Evolutionary conservation across 2,113 vertebrate species (phyloP).

Genomic region (Cinclus mexicanus): DNA sequence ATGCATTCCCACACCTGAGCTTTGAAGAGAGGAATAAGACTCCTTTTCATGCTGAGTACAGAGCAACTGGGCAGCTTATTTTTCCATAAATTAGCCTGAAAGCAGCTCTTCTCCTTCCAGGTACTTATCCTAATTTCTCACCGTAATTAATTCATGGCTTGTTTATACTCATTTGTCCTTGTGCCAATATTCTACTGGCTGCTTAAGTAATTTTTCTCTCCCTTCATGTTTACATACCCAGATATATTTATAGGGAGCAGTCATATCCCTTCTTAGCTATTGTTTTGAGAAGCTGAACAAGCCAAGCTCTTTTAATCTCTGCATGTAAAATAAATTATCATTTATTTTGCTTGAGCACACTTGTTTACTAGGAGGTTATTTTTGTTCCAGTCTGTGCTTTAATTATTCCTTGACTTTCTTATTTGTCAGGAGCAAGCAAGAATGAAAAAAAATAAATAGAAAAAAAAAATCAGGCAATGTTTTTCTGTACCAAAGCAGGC

Average conservation of each 20-base stretch:
- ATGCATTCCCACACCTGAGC: background rate
- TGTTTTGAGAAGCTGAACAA: constrained; percentile 49
- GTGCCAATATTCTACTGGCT: constrained; percentile 31
- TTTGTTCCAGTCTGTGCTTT: background rate
- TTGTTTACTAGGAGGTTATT: constrained; percentile 14
- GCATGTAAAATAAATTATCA: constrained; percentile 48
- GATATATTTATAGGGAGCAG: constrained; percentile 17
- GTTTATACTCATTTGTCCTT: constrained; percentile 30
- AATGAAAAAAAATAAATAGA: background rate
- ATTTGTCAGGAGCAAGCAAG: background rate
- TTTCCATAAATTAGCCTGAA: background rate
- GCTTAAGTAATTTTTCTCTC: constrained; percentile 25
- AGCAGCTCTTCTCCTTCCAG: background rate
- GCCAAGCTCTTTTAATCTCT: constrained; percentile 44
- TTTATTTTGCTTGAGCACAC: constrained; percentile 45
- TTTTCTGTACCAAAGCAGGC: background rate
- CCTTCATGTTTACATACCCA: constrained; percentile 13
- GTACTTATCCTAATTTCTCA: constrained; percentile 28
- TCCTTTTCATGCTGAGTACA: background rate
- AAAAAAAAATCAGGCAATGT: background rate
- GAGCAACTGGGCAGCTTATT: background rate
- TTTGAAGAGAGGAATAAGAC: background rate
- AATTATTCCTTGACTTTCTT: constrained; percentile 42
- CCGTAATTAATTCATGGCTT: constrained; percentile 30
- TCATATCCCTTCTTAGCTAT: constrained; percentile 13